Conservation (phyloP, 2,797 vertebrate species). For the Salarias fasciatus region DNA sequence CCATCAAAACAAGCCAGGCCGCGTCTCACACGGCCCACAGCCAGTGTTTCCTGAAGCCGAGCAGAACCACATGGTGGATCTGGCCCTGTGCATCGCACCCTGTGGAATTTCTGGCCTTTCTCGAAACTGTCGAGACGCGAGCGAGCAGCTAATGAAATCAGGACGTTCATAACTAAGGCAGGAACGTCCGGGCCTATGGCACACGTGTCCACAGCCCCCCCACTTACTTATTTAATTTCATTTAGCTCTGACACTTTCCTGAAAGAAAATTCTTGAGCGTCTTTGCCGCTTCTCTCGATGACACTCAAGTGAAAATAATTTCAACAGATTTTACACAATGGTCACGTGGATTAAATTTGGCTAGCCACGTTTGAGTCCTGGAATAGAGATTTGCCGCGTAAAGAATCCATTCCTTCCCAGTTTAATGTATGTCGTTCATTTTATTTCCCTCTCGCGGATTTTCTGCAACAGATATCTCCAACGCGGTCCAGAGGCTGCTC, state of each 20-base stretch:
- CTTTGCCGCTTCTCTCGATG: background rate
- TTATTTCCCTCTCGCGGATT: background rate
- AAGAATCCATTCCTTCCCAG: background rate
- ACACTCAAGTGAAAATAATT: background rate
- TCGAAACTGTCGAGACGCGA: constrained; percentile 55
- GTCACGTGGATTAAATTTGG: background rate
- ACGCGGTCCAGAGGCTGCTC: background rate
- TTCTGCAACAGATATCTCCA: background rate
- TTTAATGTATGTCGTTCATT: background rate
- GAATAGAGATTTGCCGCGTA: background rate
- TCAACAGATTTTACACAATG: background rate
- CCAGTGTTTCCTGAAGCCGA: constrained; percentile 56
- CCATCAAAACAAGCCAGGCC: constrained; percentile 61
- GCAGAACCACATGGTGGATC: constrained; percentile 62
- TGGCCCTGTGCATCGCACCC: constrained; percentile 26
- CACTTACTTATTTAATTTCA: background rate
- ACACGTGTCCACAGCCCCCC: constrained; percentile 16
- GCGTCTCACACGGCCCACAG: constrained; percentile 37
- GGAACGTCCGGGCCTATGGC: constrained; percentile 1
- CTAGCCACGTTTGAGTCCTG: background rate
- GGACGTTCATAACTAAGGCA: constrained; percentile 23
- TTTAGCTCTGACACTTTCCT: background rate
- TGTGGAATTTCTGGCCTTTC: constrained; percentile 61
- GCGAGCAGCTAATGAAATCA: constrained; percentile 50
- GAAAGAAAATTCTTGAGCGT: background rate